Percentiles rank a stretch among this genome's conserved stretches.
phyloP scores from a whole-genome alignment of 2,888 invertebrate genomes.

The Taenaris catops region DNA sequence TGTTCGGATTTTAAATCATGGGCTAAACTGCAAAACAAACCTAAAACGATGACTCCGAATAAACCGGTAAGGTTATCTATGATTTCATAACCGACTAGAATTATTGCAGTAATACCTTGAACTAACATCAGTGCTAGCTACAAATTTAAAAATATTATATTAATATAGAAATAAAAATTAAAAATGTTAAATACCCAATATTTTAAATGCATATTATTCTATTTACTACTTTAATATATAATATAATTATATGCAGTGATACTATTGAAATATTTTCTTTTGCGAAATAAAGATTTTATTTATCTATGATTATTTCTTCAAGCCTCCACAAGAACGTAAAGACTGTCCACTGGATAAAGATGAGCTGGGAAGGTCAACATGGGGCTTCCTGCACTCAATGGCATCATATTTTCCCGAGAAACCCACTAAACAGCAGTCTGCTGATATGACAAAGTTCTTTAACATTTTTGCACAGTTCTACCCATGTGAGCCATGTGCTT shows the following conservation, averaged over 20 bases:
- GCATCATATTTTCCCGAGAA: conserved; percentile 95
- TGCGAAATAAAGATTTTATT: too few species aligned
- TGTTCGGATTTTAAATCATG: conserved; percentile 87
- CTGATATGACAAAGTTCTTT: conserved; percentile 90
- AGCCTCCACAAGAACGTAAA: conserved; percentile 35
- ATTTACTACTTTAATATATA: too few species aligned
- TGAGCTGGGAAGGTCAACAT: conserved; percentile 88
- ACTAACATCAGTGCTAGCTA: too few species aligned
- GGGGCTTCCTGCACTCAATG: conserved; percentile 98
- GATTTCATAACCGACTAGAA: conserved; percentile 35
- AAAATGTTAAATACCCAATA: too few species aligned
- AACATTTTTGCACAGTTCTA: conserved; percentile 92
- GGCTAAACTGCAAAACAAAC: conserved; percentile 81
- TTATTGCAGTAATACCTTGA: too few species aligned
- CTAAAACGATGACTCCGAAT: conserved; percentile 33
- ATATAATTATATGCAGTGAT: too few species aligned
- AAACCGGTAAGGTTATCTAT: conserved; percentile 42
- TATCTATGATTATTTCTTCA: too few species aligned
- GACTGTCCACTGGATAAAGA: conserved; percentile 90
- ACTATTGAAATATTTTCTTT: too few species aligned
- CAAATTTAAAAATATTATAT: too few species aligned
- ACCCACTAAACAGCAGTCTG: conserved; percentile 85
- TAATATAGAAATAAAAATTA: too few species aligned
- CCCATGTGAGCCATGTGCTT: conserved; percentile 95
- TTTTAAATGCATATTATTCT: too few species aligned